Percentiles rank a stretch among this genome's conserved stretches.
Conservation (phyloP, 2,888 invertebrate genomes). For the Druceiella hillmani region DNA sequence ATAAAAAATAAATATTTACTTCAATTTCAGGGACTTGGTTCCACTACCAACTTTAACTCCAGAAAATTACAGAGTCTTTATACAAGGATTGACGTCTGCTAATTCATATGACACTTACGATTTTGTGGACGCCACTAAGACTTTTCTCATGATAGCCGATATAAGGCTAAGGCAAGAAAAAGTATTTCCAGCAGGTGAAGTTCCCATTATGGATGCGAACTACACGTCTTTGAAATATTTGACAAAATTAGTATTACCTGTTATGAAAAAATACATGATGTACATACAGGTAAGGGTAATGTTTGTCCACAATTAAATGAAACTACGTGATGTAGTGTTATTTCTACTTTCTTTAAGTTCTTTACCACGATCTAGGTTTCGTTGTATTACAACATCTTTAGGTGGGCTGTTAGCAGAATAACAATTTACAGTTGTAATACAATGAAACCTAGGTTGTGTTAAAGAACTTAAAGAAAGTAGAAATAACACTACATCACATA, state of each 20-base stretch:
- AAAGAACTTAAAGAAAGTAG: no score
- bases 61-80: conserved; percentile 60
- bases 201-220: conserved; percentile 66
- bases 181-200: conserved; percentile 59
- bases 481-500: no score
- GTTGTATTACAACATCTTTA: no score
- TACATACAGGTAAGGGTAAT: conserved; percentile 54
- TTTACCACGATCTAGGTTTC: no score
- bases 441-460: no score
- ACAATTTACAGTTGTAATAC: no score
- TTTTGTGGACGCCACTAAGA: conserved; percentile 61
- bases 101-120: conserved; percentile 61
- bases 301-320: no score
- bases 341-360: no score
- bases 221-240: conserved; percentile 60
- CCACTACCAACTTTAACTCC: conserved; percentile 61
- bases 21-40: conserved; percentile 53
- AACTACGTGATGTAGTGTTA: no score
- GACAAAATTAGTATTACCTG: conserved; percentile 56
- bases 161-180: conserved; percentile 58
- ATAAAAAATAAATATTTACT: neutral
- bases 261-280: conserved; percentile 64
- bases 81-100: conserved; percentile 58
- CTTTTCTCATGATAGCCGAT: conserved; percentile 69
- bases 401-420: no score